phyloP scores from a whole-genome alignment of 2,113 vertebrate genomes.

The Percina caprodes region DNA sequence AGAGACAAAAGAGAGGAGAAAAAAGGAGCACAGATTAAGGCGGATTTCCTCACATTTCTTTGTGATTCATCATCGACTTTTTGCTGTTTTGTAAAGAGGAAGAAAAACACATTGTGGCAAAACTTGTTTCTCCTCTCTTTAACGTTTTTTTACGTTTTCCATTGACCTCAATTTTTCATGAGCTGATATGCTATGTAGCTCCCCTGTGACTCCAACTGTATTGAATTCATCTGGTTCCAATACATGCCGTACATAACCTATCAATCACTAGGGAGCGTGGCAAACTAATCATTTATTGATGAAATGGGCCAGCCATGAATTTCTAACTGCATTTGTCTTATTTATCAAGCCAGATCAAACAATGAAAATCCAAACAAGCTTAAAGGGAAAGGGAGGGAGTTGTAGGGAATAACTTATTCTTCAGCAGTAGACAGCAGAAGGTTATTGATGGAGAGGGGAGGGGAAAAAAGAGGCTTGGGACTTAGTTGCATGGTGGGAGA shows the following conservation, averaged over 20 bases:
- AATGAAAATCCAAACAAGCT: slow-evolving; percentile 87
- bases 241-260: slow-evolving; percentile 83
- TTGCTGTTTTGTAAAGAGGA: slow-evolving; percentile 43
- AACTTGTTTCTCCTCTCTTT: slow-evolving; percentile 67
- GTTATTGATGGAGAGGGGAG: slow-evolving; percentile 82
- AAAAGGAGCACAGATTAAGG: slow-evolving; percentile 43
- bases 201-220: slow-evolving; percentile 80
- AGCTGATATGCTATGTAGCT: slow-evolving; percentile 83
- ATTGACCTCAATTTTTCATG: slow-evolving; percentile 86
- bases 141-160: slow-evolving; percentile 72
- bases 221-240: slow-evolving; percentile 88
- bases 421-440: slow-evolving; percentile 74
- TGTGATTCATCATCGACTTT: slow-evolving; percentile 51
- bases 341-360: slow-evolving; percentile 88
- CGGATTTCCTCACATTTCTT: slow-evolving; percentile 40
- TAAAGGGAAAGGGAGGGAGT: slow-evolving; percentile 79
- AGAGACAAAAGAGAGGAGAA: slow-evolving; percentile 38
- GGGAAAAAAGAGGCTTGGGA: slow-evolving; percentile 31
- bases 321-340: slow-evolving; percentile 86
- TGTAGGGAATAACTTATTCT: slow-evolving; percentile 83
- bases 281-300: slow-evolving; percentile 90
- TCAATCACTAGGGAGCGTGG: slow-evolving; percentile 85
- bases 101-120: slow-evolving; percentile 30
- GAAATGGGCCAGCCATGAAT: slow-evolving; percentile 84
- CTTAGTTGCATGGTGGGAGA: slow-evolving; percentile 57